Evolutionary conservation across 2,113 vertebrate species (phyloP), one percentile per base, ranked within the genome.

Genomic region (Marmota flaviventris): DNA sequence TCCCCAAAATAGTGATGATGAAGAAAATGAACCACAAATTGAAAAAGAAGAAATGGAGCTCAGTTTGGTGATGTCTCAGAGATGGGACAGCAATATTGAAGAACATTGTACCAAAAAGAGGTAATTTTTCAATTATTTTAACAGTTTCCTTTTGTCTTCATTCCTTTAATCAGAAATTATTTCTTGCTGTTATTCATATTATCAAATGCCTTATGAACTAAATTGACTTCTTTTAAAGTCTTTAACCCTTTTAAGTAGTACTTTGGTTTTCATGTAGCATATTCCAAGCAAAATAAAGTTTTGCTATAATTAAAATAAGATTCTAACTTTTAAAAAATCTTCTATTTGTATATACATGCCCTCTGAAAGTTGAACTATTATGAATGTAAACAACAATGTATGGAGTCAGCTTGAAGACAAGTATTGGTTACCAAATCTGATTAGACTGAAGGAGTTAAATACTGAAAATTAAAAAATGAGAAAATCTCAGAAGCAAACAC

Each of bases 51-150:
- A 99, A 97, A 99, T 99, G 67, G 99, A 99, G 96, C 99, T 99
- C 92, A 99, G 99, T 97, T 95, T 99, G 96, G 85, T 99, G 39
- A 99, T 99, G 99, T 99, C 99, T 84, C 99, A 99, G 88, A 99
- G 99, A 89, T 99, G 99, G 99, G 99, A 99, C 98, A 99, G 82
- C 82, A 98, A 98, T 96, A 88, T 98, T 94, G 98, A 98, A 88
- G 99, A 99, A 65, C 98, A 95, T 42, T 98, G 98, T 32, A 92
- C 98, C 61, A 98, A 98, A 97, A 98, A 96, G 89, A 99, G 99
- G 99, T 99, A 98, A 96, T 14, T 94, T 65, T 96, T 96, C 25
- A 69, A 24, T 85, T 95, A 45, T 22, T 93, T 70, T 81, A 93
- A 51, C 70, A 89, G 92, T n/a, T 92, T 93, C 18, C 8, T 93